Evolutionary conservation across 2,113 vertebrate species (phyloP), one percentile per base, ranked within the genome.

Genomic region (Seriola aureovittata): DNA sequence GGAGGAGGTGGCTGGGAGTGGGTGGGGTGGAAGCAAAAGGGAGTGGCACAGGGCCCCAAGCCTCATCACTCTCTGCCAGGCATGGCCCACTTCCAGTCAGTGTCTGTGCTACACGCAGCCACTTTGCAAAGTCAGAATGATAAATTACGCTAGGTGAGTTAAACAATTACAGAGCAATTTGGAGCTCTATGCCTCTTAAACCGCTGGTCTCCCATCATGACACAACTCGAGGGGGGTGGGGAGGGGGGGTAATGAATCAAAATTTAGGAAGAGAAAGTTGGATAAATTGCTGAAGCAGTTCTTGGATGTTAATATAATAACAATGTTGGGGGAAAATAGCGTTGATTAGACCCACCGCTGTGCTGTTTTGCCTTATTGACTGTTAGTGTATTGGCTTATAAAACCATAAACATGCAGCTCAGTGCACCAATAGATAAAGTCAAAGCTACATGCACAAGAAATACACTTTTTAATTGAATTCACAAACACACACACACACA

Each of bases 101-200:
- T 82, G 84, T 64, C 80, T 84, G 68, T 74, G 81, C 75, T 80
- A 50, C 70, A 46, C 59, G 40, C 76, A 76, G 78, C 80, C 78
- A 57, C 88, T 89, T 79, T 87, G 75, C 81, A 64, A 60, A 93
- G 92, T 92, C 94, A 89, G 75, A 74, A 92, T 95, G 95, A 96
- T 93, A 65, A 89, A 96, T 95, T 83, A 83, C 67, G 0, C 85
- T 17, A 84, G 91, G 89, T 83, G 88, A 91, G 90, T 92, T 91
- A 84, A 93, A 95, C 92, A 94, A 94, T 95, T 93, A 94, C 21
- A 1, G 82, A 55, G 83, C 91, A 89, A 91, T 92, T 89, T 91
- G 81, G 65, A 86, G 78, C 86, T 80, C 65, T 75, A 58, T 87
- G 79, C 75, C 78, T 89, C 73, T 74, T 90, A 86, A 90, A 89